Evolutionary conservation across 2,888 invertebrate genomes (phyloP).

Genomic region (Drosophila neoperkinsi): DNA sequence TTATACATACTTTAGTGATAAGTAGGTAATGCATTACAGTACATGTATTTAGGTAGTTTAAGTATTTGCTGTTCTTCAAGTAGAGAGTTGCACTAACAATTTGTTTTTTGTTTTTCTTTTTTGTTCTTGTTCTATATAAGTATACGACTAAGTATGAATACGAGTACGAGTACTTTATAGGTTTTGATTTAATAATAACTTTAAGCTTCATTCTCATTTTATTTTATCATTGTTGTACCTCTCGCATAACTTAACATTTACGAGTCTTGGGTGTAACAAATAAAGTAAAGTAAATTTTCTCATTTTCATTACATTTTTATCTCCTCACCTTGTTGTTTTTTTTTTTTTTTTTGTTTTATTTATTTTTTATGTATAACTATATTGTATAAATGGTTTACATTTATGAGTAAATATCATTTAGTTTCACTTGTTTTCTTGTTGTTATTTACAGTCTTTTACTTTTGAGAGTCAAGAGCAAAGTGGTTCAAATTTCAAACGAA

Average conservation of each 20-base stretch:
- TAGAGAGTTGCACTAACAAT: constrained; percentile 61
- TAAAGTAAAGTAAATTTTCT: constrained; percentile 62
- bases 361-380: constrained; percentile 32
- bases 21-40: constrained; percentile 18
- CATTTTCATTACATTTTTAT: constrained; percentile 32
- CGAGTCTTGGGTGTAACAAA: constrained; percentile 46
- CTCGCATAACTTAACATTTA: constrained; percentile 47
- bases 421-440: constrained; percentile 63
- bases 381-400: constrained; percentile 60
- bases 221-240: constrained; percentile 15
- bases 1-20: constrained; percentile 35
- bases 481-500: constrained; percentile 59
- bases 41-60: constrained; percentile 44
- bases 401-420: constrained; percentile 72
- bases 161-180: constrained; percentile 61
- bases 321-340: constrained; percentile 6
- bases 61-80: constrained; percentile 29
- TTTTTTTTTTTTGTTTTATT: not conserved
- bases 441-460: constrained; percentile 79
- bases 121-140: constrained; percentile 12
- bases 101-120: not conserved
- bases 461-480: constrained; percentile 81
- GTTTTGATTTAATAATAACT: constrained; percentile 71
- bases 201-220: constrained; percentile 51
- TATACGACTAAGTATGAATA: constrained; percentile 49